phyloP scores from a whole-genome alignment of 1,140 invertebrate species.

The Nephotettix cincticeps region DNA sequence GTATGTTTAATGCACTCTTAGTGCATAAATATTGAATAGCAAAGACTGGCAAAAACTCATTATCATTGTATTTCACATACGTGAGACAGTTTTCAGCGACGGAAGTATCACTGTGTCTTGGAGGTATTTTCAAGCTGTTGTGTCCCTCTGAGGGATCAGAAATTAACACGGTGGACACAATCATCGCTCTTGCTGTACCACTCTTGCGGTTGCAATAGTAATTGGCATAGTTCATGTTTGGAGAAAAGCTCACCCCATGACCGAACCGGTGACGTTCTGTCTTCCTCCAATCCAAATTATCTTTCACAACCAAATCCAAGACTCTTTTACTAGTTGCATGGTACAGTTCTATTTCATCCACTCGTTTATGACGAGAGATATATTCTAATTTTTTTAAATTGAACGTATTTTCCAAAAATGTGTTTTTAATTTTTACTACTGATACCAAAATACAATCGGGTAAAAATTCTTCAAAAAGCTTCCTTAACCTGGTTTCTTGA shows the following conservation, averaged over 20 bases:
- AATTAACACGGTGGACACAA: background rate
- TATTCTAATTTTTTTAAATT: background rate
- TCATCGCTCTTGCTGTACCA: background rate
- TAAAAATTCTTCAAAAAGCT: background rate
- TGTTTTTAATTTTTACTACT: background rate
- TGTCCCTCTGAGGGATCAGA: background rate
- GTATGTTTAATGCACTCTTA: too few species aligned
- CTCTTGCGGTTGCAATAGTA: background rate
- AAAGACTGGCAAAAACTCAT: background rate
- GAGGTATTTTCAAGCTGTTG: background rate
- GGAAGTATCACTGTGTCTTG: background rate
- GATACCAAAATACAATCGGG: background rate
- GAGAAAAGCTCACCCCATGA: background rate
- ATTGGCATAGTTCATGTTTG: background rate
- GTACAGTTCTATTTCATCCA: background rate
- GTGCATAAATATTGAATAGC: background rate
- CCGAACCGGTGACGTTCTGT: background rate
- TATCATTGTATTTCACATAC: background rate
- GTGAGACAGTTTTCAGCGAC: background rate
- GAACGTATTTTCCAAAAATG: background rate
- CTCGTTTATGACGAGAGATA: background rate
- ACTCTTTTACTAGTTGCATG: background rate
- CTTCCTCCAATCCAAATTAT: background rate
- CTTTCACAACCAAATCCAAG: background rate
- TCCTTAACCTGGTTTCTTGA: background rate